Evolutionary conservation across 2,888 invertebrate genomes (phyloP), one percentile per base, ranked within the genome.

Genomic region (Dasysyrphus tricinctus): DNA sequence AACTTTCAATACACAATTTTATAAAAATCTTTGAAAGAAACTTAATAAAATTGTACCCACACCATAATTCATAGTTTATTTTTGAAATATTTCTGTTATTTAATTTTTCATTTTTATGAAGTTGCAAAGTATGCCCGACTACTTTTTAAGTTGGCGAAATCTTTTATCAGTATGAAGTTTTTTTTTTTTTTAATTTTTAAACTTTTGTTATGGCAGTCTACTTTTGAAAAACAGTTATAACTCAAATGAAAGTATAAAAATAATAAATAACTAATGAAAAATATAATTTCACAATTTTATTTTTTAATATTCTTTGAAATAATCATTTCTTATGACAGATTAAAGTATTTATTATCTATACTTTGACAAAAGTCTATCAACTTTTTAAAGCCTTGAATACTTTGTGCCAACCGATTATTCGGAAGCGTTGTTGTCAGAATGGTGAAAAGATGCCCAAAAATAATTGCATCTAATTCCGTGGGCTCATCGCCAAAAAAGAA

Each of bases 361-460:
- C 96, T 94, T 89, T 95, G 95, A 90, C 97, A 97, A 90, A 98
- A 95, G 63, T 95, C 94, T n/a, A 97, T 95, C 49, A 99, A 94
- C 88, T 95, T 95, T 1, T 95, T 94, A 92, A 96, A 96, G 74
- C 94, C 94, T 84, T 96, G 94, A 4, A 99, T 95, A 7, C 96
- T 96, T 78, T 96, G 95, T 0, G 97, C 97, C 69, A 99, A 94
- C 86, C 95, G 94, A 88, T 96, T 95, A 90, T 96, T 96, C 0
- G 98, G 97, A 51, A 99, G 93, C 3, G 96, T 95, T 6, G 98
- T 98, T 8, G 98, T 98, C 80, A 99, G 93, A 88, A 99, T 96
- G 0, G 98, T 97, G 93, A 97, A 99, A n/a, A 99, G 94, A 93
- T 99, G 99, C 0, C 99, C 99, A 94, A 98, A 99, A 0, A 98